Base-by-base conservation (phyloP, 1,140 invertebrate species). In the Glossosoma conforme region DNA sequence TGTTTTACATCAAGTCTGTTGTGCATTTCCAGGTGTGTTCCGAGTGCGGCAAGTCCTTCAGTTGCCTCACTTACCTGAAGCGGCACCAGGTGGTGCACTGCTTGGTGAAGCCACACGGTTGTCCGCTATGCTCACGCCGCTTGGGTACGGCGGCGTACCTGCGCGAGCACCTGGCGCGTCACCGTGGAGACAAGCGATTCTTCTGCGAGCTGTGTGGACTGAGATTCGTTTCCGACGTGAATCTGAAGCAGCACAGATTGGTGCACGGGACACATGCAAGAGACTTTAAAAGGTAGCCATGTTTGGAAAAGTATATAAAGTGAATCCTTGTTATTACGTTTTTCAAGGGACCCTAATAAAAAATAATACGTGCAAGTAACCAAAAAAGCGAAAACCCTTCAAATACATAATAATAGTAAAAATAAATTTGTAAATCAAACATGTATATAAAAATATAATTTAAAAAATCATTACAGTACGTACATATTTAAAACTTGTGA, bases 31-130 rank as follows among this genome's bases (percentile, higher is more conserved):
- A 58, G 52, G 56, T 58, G 4, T 58, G 56, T 25, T 52, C 52
- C 9, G 52, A 58, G 35, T 58, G 56, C 13, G 56, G 56, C n/a
- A 58, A 58, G 28, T 54, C 56, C 9, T 58, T 58, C 37, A 55
- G 52, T 40, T 58, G 56, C 25, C 33, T 55, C 10, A 48, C 52
- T 4, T 58, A 54, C 30, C 44, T 58, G 19, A 61, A 63, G 20
- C 54, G 59, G 1, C 65, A 67, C 40, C 55, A 60, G 21, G 60
- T 64, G 41, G 41, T 37, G 0, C 56, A 58, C 21, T 21, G 28
- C 17, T 38, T 51, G n/a, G 47, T 55, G 30, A 58, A 58, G 24
- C 56, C 56, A 1, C 81, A 77, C 58, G 56, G 44, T 9, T 58
- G 56, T 15, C 41, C 38, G 1, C 17, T 52, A 19, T 58, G 56